Conservation (phyloP, 35 echinoderm and acorn worm species). For the Amphiura filiformis region DNA sequence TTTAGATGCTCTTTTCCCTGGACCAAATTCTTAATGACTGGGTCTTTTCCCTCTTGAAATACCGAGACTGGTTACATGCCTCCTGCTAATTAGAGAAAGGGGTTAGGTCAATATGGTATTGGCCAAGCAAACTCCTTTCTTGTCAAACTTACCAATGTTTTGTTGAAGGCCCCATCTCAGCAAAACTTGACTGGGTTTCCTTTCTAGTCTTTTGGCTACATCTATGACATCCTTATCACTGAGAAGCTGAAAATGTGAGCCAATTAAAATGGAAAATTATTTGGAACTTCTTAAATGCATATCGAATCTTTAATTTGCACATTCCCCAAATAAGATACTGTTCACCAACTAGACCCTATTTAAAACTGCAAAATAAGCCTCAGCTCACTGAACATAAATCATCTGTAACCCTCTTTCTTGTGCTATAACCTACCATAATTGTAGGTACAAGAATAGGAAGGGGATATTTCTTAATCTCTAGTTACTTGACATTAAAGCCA, state of each 20-base stretch:
- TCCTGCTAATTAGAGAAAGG: too few relatives aligned
- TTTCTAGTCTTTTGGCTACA: constrained; percentile 33
- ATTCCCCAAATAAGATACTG: neutral
- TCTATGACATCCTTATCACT: constrained; percentile 13
- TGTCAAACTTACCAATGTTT: constrained; percentile 56
- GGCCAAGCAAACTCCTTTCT: too few relatives aligned
- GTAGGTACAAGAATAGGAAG: too few relatives aligned
- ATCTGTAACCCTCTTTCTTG: neutral
- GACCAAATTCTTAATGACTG: too few relatives aligned
- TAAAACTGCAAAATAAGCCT: neutral
- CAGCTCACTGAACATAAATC: neutral
- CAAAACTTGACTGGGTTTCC: constrained; percentile 49
- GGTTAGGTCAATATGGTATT: too few relatives aligned
- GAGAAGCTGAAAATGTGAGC: constrained; percentile 35
- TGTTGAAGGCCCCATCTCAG: constrained; percentile 67
- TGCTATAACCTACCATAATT: too few relatives aligned
- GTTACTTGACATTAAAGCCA: too few relatives aligned
- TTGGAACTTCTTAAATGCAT: too few relatives aligned
- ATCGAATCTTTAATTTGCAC: neutral
- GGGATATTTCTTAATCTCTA: too few relatives aligned
- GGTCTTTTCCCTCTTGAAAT: too few relatives aligned
- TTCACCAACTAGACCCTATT: neutral
- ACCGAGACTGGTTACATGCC: too few relatives aligned
- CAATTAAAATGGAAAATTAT: neutral
- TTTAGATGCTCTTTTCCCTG: too few relatives aligned